A percentile compares a stretch with the other conserved stretches of the same genome.
Conservation (phyloP, 2,797 vertebrate genomes). For the Bryconaethiops microstoma region DNA sequence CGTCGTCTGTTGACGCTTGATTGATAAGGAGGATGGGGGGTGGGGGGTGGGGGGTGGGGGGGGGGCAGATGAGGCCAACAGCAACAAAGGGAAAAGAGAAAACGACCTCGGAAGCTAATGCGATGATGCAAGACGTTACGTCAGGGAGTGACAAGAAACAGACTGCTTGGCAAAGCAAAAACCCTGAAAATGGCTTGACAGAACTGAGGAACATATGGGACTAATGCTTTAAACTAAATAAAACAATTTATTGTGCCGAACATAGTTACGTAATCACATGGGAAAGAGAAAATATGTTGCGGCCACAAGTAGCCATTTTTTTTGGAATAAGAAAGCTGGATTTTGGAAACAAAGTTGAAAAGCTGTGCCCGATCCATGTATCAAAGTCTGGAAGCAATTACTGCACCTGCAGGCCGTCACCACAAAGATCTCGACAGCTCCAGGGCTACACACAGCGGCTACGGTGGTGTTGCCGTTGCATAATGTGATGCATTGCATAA, state of each 20-base stretch:
- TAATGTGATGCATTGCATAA: conserved; percentile 1
- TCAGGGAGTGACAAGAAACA: conserved; percentile 1
- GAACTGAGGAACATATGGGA: background rate
- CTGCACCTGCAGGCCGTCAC: conserved; percentile 2
- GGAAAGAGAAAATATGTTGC: background rate
- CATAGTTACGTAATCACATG: conserved; percentile 2
- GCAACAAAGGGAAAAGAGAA: background rate
- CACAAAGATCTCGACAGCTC: background rate
- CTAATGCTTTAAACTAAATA: conserved; percentile 8
- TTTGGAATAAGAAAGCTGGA: background rate
- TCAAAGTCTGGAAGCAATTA: conserved; percentile 11
- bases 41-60: background rate
- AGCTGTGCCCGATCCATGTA: background rate
- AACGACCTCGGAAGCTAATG: background rate
- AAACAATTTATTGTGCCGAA: background rate
- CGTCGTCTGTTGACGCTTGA: background rate
- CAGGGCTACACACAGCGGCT: background rate
- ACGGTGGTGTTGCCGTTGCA: background rate
- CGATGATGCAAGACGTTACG: conserved; percentile 7
- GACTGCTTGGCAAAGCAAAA: background rate
- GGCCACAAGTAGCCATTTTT: conserved; percentile 14
- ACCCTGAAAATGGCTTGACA: background rate
- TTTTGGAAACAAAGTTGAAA: conserved; percentile 6
- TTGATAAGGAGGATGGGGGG: background rate
- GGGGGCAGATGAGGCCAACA: background rate